phyloP scores from a whole-genome alignment of 2,888 invertebrate species.

The Saturnia pavonia region DNA sequence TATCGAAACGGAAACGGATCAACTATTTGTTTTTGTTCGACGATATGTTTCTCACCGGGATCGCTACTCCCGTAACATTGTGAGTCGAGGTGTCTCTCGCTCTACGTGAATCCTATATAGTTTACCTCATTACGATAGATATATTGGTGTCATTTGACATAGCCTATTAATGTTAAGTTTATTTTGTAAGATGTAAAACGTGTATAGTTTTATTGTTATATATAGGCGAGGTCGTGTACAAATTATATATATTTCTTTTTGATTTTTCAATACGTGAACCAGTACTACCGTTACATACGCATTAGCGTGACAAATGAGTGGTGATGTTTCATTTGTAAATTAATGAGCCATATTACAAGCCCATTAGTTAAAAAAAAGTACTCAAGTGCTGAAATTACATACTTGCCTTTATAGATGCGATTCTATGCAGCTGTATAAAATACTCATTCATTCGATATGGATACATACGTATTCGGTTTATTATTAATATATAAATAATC shows the following conservation, averaged over 20 bases:
- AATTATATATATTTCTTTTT: slow-evolving; percentile 63
- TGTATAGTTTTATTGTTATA: slow-evolving; percentile 62
- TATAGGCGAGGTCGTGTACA: slow-evolving; percentile 70
- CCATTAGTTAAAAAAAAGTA: slow-evolving; percentile 45
- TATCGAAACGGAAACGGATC: background rate
- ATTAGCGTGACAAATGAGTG: slow-evolving; percentile 37
- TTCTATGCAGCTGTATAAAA: slow-evolving; percentile 1
- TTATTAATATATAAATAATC: background rate
- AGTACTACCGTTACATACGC: slow-evolving; percentile 28
- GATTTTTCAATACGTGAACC: slow-evolving; percentile 53
- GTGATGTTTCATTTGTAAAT: slow-evolving; percentile 16
- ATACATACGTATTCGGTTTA: slow-evolving; percentile 14
- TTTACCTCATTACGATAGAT: slow-evolving; percentile 78
- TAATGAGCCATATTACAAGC: slow-evolving; percentile 20
- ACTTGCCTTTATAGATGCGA: slow-evolving; percentile 9
- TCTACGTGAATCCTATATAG: slow-evolving; percentile 75
- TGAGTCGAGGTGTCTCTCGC: slow-evolving; percentile 49
- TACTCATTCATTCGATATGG: slow-evolving; percentile 9
- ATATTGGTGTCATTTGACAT: slow-evolving; percentile 76
- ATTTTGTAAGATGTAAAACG: slow-evolving; percentile 71
- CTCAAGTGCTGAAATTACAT: slow-evolving; percentile 36
- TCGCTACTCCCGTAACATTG: slow-evolving; percentile 12
- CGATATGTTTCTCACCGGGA: slow-evolving; percentile 42
- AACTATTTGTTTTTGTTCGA: slow-evolving; percentile 37
- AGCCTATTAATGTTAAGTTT: slow-evolving; percentile 80